Base-by-base conservation (phyloP, 2,888 invertebrate species). In the Thysanoteuthis rhombus region DNA sequence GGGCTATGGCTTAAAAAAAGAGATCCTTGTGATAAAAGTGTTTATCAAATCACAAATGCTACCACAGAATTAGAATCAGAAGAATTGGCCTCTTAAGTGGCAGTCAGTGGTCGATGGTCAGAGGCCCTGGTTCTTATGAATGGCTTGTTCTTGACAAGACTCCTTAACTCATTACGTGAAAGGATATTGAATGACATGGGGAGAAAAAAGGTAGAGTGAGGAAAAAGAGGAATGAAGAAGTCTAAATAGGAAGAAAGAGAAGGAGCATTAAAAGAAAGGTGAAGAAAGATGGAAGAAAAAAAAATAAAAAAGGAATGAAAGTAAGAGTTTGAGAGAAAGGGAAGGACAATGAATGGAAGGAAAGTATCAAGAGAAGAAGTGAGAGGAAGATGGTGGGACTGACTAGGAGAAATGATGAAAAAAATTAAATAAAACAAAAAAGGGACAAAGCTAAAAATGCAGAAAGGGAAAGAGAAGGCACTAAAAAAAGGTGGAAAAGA, bases 101-200 rank as follows among this genome's bases (percentile, higher is more conserved):
- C 75, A 75, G 75, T 75, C 75, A 75, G 75, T 75, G 75, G 75
- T 75, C 75, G 75, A 75, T 75, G 75, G 75, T 75, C 75, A 75
- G 75, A 75, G 75, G 75, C 75, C 8, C 4, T 36, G 10, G 75
- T 36, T n/a, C n/a, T n/a, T 75, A 75, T 75, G 36, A 75, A 75
- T n/a, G n/a, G n/a, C 36, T 75, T 75, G n/a, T 75, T 75, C 75
- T 75, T 75, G 75, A 75, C 75, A 75, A 75, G 75, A 36, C 75
- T 75, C 75, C n/a, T 75, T 36, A 75, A 12, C 75, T 75, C 75
- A 75, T 75, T 75, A 75, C 75, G 75, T 75, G 75, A 75, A 75
- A 75, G 75, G 75, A 75, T 75, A 75, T 75, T 75, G 75, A 75
- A 75, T 75, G 75, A 75, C 75, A 75, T 58, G 58, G 19, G 5